Base-by-base conservation (phyloP, 2,888 invertebrate species). In the Hedya salicella region DNA sequence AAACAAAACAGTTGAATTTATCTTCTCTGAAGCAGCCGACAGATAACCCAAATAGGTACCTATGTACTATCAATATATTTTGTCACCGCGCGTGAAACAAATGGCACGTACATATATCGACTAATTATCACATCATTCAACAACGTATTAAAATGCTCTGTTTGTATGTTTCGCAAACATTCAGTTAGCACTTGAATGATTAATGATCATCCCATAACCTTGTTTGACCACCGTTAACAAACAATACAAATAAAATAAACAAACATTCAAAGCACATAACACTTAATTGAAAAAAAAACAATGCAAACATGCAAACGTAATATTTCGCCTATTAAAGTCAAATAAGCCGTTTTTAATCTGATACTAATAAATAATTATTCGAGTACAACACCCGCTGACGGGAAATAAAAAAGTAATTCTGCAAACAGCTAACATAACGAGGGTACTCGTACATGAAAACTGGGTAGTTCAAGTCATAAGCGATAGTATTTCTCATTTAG, bases 381-480 rank as follows among this genome's bases (percentile, higher is more conserved):
- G 52, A 52, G 39, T 73, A 77, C 75, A 76, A 77, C 76, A 75
- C 77, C 76, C 75, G 73, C 73, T 70, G 73, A 66, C 69, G 75
- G 72, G 74, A 75, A 25, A 76, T 76, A 79, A 72, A 80, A 81
- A 78, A 79, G 74, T 73, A 75, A 77, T 78, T 79, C 72, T 73
- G 73, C 77, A 76, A 78, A 80, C 80, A 77, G 77, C 78, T 73
- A 74, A 75, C 75, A 74, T 77, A 78, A 78, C 78, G 75, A 75
- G 78, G 77, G 75, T 73, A 75, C 72, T 79, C 72, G 72, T 74
- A 75, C 76, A 76, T 72, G 69, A 54, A n/a, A 66, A 63, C 62
- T 11, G 61, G 11, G 49, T 69, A 73, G 71, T 67, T 16, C 63
- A 73, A 75, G 68, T 67, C 9, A 72, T 8, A 69, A 70, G 68